These are phyloP conservation scores for Sturnus vulgaris DNA, from an alignment of 2,113 vertebrate species.

Conservation along the genomic window DNA sequence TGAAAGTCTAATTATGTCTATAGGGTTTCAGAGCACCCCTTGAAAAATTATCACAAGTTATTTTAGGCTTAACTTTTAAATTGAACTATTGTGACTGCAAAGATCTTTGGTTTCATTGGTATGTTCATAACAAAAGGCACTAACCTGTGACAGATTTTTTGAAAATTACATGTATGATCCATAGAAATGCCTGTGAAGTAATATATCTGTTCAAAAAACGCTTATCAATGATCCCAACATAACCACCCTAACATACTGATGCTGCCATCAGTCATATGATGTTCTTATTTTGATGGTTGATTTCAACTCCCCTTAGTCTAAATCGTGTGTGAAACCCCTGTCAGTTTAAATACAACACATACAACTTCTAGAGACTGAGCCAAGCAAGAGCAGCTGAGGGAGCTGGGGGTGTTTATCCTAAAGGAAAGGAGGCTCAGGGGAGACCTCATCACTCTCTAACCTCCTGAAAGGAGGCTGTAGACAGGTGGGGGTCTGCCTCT, in stretches of 20 bases:
- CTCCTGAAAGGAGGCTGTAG: neutral
- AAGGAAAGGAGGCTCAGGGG: neutral
- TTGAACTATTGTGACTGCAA: neutral
- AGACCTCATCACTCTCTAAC: neutral
- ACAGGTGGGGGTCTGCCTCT: accelerated
- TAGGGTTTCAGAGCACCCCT: neutral
- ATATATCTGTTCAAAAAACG: neutral
- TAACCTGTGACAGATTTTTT: neutral
- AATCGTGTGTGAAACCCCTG: neutral
- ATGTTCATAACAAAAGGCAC: neutral
- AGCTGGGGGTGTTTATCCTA: neutral
- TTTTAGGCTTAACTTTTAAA: neutral
- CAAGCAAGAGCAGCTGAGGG: neutral
- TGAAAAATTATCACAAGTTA: neutral
- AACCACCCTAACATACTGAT: neutral
- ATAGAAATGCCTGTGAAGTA: neutral
- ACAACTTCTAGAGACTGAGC: neutral
- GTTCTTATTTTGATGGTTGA: neutral
- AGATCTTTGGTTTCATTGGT: neutral
- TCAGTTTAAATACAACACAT: neutral
- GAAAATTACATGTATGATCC: neutral
- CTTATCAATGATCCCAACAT: neutral
- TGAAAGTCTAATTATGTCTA: neutral
- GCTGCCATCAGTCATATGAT: neutral
- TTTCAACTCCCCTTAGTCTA: neutral